phyloP scores from a whole-genome alignment of 2,888 invertebrate species.

The Piscicola geometra region DNA sequence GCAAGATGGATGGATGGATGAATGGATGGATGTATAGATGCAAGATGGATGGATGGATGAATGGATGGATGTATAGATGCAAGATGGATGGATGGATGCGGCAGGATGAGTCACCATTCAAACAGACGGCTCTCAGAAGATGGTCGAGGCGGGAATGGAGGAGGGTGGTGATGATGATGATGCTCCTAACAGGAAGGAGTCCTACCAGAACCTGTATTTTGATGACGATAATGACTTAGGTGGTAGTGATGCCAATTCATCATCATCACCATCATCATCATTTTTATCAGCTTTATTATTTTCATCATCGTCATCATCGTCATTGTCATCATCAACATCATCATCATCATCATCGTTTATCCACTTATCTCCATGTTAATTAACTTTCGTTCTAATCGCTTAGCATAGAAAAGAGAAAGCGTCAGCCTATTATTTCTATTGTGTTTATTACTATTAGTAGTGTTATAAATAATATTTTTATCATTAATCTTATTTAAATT shows the following conservation, averaged over 20 bases:
- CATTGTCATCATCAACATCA: slow-evolving; percentile 35
- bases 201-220: slow-evolving; percentile 21
- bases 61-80: not conserved
- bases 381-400: too few relatives aligned
- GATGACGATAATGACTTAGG: slow-evolving; percentile 21
- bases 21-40: not conserved
- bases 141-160: not conserved
- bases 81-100: not conserved
- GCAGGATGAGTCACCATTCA: not conserved
- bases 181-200: not conserved
- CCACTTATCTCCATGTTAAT: too few relatives aligned
- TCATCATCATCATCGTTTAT: slow-evolving; percentile 35
- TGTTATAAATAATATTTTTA: too few relatives aligned
- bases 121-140: not conserved
- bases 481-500: not conserved
- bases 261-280: slow-evolving; percentile 33
- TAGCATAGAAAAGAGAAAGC: too few relatives aligned
- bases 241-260: slow-evolving; percentile 4
- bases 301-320: slow-evolving; percentile 34
- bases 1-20: not conserved
- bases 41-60: not conserved
- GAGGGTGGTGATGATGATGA: not conserved
- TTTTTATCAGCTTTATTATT: slow-evolving; percentile 32
- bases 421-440: too few relatives aligned
- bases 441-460: too few relatives aligned